Evolutionary conservation across 2,113 vertebrate genomes (phyloP).

Genomic region (Chaetodon trifascialis): DNA sequence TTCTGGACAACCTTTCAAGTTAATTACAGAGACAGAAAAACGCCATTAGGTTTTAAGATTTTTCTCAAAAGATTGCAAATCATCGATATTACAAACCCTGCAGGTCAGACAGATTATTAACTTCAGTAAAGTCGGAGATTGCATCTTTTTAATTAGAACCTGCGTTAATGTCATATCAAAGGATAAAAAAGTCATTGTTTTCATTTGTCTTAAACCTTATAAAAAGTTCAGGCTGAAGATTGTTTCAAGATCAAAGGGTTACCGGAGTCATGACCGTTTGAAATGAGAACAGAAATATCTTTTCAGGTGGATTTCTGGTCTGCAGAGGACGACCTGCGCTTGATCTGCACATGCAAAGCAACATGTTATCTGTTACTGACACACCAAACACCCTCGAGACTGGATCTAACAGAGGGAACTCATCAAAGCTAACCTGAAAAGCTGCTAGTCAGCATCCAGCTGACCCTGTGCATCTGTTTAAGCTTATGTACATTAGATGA

Average conservation of each 20-base stretch:
- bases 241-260: neutral
- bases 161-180: neutral
- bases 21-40: conserved; percentile 50
- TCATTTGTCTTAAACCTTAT: neutral
- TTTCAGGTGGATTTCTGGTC: too few relatives aligned
- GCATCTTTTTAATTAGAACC: conserved; percentile 1
- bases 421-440: conserved; percentile 45
- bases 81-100: conserved; percentile 20
- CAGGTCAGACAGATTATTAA: conserved; percentile 28
- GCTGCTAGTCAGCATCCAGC: conserved; percentile 50
- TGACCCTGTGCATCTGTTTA: neutral
- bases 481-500: too few relatives aligned
- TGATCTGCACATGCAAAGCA: neutral
- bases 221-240: neutral
- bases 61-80: conserved; percentile 7
- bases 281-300: too few relatives aligned
- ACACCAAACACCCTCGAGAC: neutral
- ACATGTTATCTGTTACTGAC: neutral
- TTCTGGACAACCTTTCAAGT: conserved; percentile 35
- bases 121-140: neutral
- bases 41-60: conserved; percentile 15
- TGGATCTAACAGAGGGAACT: conserved; percentile 1
- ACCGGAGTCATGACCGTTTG: too few relatives aligned
- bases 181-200: neutral
- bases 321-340: too few relatives aligned